Conservation (phyloP, 2,797 vertebrate genomes). For the Aldrovandia affinis region DNA sequence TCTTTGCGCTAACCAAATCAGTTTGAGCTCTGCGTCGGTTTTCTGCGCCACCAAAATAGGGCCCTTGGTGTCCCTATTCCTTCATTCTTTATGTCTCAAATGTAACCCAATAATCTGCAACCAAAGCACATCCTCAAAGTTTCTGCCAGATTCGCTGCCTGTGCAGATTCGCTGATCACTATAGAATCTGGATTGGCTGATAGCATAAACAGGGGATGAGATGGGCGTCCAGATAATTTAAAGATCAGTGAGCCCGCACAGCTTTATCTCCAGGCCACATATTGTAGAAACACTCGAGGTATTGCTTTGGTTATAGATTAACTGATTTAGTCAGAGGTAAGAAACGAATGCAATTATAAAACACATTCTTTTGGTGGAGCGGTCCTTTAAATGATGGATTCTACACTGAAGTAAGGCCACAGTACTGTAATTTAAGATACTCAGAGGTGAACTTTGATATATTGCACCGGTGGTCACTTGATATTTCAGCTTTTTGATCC, state of each 20-base stretch:
- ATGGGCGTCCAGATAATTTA: not conserved
- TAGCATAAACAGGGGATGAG: not conserved
- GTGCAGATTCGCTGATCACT: not conserved
- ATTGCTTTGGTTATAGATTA: too few species aligned
- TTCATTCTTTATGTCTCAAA: not conserved
- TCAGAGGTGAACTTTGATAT: too few species aligned
- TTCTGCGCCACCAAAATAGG: not conserved
- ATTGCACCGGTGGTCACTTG: too few species aligned
- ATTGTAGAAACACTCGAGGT: too few species aligned
- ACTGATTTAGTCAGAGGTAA: too few species aligned
- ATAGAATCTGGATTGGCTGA: not conserved
- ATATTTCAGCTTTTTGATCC: too few species aligned
- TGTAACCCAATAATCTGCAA: not conserved
- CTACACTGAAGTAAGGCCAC: too few species aligned
- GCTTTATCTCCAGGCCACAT: too few species aligned
- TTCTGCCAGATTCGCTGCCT: not conserved
- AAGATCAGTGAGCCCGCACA: not conserved
- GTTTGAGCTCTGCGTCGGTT: not conserved
- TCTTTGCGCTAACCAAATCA: not conserved
- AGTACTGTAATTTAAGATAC: too few species aligned
- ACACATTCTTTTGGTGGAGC: too few species aligned
- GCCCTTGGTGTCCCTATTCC: not conserved
- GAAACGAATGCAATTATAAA: too few species aligned
- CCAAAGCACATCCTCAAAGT: not conserved
- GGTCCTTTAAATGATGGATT: too few species aligned